Evolutionary conservation across 2,113 vertebrate genomes (phyloP), one percentile per base, ranked within the genome.

Genomic region (Entomyzon cyanotis): DNA sequence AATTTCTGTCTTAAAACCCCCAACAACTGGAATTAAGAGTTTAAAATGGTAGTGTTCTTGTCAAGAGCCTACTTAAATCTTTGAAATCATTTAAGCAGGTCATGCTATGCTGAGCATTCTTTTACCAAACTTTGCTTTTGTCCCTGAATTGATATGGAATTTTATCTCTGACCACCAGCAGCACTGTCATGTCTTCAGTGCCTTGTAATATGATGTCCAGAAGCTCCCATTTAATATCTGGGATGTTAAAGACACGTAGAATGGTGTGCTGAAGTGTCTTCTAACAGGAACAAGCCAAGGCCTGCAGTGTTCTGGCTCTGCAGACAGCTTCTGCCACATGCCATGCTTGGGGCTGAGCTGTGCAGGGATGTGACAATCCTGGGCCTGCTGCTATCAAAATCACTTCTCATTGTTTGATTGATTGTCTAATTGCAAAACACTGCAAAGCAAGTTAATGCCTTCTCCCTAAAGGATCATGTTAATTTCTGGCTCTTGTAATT

Each of bases 401-500:
- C 67, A 80, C 62, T 91, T 84, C 84, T 95, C n/a, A 28, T 62
- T 73, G 15, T 83, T 83, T 89, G 95, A 91, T 95, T 93, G 89
- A 93, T 92, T 79, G 71, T 68, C 85, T 95, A 91, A 96, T 96
- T 94, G 95, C 84, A 67, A 90, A 93, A 84, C 71, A 82, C 81
- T 89, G 88, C 70, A 84, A 82, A 96, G 92, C 62, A 94, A 95
- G 88, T 93, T 96, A 95, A 96, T 96, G 63, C 95, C 84, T 94
- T 90, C 74, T 96, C 95, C 96, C 97, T 77, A 33, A 96, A 96
- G 94, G 89, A 93, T 95, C 83, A 10, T 92, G 71, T 96, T 96
- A 89, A 94, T 96, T 97, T 95, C 92, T 96, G 85, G n/a, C 94
- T 96, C 95, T 94, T 94, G 91, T 90, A 96, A 93, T 97, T 97